Percentiles rank a stretch among this genome's conserved stretches.
Evolutionary conservation across 2,888 invertebrate genomes (phyloP).

Genomic region (Lithophane socia): DNA sequence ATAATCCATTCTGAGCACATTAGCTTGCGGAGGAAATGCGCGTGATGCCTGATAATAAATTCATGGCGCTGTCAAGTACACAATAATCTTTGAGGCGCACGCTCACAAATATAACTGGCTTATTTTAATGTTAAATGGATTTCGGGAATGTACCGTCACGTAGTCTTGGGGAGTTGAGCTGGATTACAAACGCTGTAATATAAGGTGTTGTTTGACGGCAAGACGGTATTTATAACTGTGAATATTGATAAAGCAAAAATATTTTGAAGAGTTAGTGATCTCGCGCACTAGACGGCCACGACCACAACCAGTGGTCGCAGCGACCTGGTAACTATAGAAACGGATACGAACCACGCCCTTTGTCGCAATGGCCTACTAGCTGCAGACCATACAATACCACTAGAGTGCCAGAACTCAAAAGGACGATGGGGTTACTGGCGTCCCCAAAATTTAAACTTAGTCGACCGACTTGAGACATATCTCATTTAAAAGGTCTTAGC

Average conservation of each 20-base stretch:
- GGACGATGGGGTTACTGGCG: too few relatives aligned
- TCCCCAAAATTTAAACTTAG: too few relatives aligned
- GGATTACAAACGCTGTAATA: constrained; percentile 38
- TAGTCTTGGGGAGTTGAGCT: constrained; percentile 33
- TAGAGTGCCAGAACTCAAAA: too few relatives aligned
- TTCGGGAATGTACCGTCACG: constrained; percentile 59
- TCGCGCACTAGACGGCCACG: too few relatives aligned
- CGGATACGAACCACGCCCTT: too few relatives aligned
- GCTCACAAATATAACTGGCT: constrained; percentile 66
- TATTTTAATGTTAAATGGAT: constrained; percentile 64
- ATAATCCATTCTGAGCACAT: constrained; percentile 63
- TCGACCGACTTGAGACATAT: too few relatives aligned
- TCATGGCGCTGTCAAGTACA: constrained; percentile 71
- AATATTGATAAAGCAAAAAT: constrained; percentile 11
- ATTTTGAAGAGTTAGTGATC: background rate
- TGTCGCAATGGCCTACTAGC: too few relatives aligned
- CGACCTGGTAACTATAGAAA: too few relatives aligned
- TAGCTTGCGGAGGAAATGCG: constrained; percentile 65
- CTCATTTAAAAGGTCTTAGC: too few relatives aligned
- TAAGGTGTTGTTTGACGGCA: background rate
- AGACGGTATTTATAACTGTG: background rate
- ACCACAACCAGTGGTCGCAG: too few relatives aligned
- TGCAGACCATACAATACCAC: too few relatives aligned
- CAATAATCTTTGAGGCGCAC: constrained; percentile 70
- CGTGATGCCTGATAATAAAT: constrained; percentile 72